Base-by-base conservation (phyloP, 1,140 invertebrate genomes). In the Papilio machaon region DNA sequence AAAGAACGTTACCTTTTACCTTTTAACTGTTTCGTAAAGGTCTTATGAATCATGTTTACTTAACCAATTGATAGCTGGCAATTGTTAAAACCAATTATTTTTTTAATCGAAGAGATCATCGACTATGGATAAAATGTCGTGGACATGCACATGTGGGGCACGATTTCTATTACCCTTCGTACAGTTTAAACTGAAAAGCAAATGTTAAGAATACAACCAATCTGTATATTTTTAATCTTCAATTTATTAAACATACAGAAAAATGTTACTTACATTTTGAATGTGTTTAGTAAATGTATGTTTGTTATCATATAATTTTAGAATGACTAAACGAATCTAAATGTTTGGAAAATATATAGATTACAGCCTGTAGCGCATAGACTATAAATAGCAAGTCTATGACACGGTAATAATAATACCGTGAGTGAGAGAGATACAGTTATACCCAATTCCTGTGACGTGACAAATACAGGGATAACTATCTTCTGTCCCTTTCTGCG, bases 1-100 rank as follows among this genome's bases (percentile, higher is more conserved):
- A 85, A 80, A 83, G 84, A 86, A 86, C 85, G 82, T 86, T 84
- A 83, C 79, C 54, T 58, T 30, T 43, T 43, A 80, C 58, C 78
- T 58, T 11, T 75, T 85, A 88, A 88, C 85, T 84, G 84, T 88
- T 83, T 82, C 47, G 19, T 23, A 52, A 23, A 52, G 46, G 47
- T 38, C n/a, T 15, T 35, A 54, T 85, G 85, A 85, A 73, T 84
- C 86, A 87, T 52, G 23, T 52, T 30, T 49, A 3, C 74, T 13
- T 23, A 35, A 23, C 17, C 46, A 76, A 76, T 49, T 3, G 13
- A 47, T 75, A 17, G 17, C 35, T 17, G 30, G 73, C 46, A 75
- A 23, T 75, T 43, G 43, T n/a, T 23, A 73, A n/a, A n/a, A 46
- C 46, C 10, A 6, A 38, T 46, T 38, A 23, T 76, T 76, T 70